Evolutionary conservation across 92 coral and sea anemone species (phyloP), one percentile per base, ranked within the genome.

Genomic region (Palythoa caribaeorum): DNA sequence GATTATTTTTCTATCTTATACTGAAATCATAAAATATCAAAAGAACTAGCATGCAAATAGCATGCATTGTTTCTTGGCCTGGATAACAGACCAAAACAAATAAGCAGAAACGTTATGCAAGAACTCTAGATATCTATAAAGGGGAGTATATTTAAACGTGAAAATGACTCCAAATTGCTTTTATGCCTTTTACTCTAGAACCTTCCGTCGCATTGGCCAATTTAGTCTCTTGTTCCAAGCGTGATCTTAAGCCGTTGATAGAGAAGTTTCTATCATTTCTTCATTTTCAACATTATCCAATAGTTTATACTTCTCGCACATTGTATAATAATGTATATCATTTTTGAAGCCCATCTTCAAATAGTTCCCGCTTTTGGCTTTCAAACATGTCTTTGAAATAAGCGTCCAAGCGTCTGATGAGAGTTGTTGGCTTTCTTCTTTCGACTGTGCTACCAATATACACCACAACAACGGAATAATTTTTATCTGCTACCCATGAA

Each of bases 211-310:
- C 36, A 66, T 16, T 20, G 71, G 38, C 71, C 71, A 66, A 37
- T 66, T 66, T 37, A 66, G 71, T 16, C 71, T 66, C 19, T 66
- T 66, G 38, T 66, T 66, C 36, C 71, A 66, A 28, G 71, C 71
- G 35, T 66, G 19, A 66, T 66, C 71, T 36, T 66, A 66, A 19
- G 71, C 6, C 20, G 20, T 11, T 8, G 19, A 66, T 9, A 66
- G 35, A 19, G 13, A 7, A 66, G n/a, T 66, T 16, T 66, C 71
- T n/a, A 9, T 37, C 9, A 9, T 10, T 20, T 66, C 35, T 4
- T 5, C 35, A 7, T n/a, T 9, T 66, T 66, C 35, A n/a, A 66
- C 37, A 66, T 66, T 10, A 20, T 66, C 37, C 20, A 66, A 66
- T 36, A 20, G 35, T 16, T 66, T 66, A 66, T 66, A 66, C 38